Evolutionary conservation across 53 echinoderm and acorn worm genomes (phyloP), one percentile per base, ranked within the genome.

Genomic region (Pentamera pediparva): DNA sequence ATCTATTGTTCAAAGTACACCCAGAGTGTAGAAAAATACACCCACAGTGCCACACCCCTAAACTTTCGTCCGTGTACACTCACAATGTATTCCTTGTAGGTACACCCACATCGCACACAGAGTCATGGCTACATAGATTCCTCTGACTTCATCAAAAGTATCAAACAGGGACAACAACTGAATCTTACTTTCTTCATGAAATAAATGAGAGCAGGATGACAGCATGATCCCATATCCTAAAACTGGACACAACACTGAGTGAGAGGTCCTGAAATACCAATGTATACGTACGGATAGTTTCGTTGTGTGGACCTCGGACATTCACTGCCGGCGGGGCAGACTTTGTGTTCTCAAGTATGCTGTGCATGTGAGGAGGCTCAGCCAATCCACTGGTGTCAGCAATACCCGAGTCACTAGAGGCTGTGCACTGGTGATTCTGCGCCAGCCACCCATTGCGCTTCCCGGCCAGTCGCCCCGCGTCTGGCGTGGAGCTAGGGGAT

Each of bases 301-400:
- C 82, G 48, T 82, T 87, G 47, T 78, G 77, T 19, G 86, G 79
- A 17, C 85, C 80, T 17, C 82, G 83, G 18, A 83, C 86, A 70
- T 95, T 95, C 37, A 95, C 87, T 58, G 88, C 96, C 21, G 96
- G 96, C 35, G 96, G 96, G 37, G 94, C 94, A 32, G 96, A 95
- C 70, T 85, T 56, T 35, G 90, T 91, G 51, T 81, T 79, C 12
- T 87, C 87, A 17, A 95, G 63, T 17, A 88, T 86, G 41, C 85
- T 88, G 47, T 71, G 72, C 20, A 71, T 20, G 2, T 53, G 33
- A 12, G 72, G 37, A 5, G 72, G 52, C 21, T 53, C 72, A 50
- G 72, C 22, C 3, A 35, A 19, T 37, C 60, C 32, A 18, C 77
- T 48, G 10, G 88, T 76, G 20, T 88, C 88, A 28, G 61, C 59